Percentiles rank a stretch among this genome's conserved stretches.
Conservation (phyloP, 2,888 invertebrate species). For the Oscheius myriophilus region DNA sequence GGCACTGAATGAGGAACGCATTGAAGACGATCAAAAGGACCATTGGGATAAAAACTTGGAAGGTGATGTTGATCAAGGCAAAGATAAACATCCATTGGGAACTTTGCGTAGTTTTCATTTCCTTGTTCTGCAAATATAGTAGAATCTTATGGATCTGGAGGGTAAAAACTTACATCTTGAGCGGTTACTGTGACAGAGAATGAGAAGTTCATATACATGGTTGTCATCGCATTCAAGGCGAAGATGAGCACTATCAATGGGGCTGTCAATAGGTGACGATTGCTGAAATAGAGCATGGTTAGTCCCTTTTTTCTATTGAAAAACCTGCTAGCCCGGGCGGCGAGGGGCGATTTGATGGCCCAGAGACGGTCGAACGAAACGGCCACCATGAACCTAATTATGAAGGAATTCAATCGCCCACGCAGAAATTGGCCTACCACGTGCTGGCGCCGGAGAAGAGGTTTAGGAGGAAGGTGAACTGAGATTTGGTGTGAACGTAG, state of each 20-base stretch:
- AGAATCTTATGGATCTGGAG: no score
- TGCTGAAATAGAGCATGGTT: no score
- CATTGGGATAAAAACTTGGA: conserved; percentile 50
- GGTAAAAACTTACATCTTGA: conserved; percentile 25
- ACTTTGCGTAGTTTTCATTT: conserved; percentile 14
- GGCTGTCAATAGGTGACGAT: no score
- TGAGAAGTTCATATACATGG: conserved; percentile 52
- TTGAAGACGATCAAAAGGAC: conserved; percentile 49
- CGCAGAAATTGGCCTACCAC: conserved; percentile 39
- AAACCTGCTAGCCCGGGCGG: conserved; percentile 41
- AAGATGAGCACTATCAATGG: conserved; percentile 38
- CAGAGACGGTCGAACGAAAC: conserved; percentile 59
- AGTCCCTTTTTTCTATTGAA: no score
- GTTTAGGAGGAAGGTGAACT: conserved; percentile 53
- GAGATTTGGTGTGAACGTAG: conserved; percentile 41
- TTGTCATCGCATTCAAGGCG: conserved; percentile 36
- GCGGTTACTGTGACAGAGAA: conserved; percentile 26
- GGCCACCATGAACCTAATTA: conserved; percentile 52
- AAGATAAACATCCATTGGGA: conserved; percentile 22
- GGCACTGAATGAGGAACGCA: conserved; percentile 49
- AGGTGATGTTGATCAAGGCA: conserved; percentile 27
- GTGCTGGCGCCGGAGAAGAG: conserved; percentile 55
- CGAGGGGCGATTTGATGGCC: conserved; percentile 59
- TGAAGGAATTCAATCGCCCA: neutral
- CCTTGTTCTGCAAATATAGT: no score